Conservation (phyloP, 2,888 invertebrate species). For the Phyllotreta cruciferae region DNA sequence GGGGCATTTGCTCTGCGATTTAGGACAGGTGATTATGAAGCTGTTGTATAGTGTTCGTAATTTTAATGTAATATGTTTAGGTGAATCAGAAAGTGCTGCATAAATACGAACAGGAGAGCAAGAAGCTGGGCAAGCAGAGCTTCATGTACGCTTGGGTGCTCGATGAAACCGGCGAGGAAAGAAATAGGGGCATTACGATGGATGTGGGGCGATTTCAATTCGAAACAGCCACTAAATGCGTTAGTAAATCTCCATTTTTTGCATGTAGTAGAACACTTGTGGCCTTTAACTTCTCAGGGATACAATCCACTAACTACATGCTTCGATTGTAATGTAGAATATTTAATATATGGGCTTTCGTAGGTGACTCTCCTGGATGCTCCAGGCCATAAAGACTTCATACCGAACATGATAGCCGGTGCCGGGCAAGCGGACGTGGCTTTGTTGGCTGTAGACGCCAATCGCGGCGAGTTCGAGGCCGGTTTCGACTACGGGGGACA, state of each 20-base stretch:
- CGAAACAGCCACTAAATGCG: slow-evolving; percentile 80
- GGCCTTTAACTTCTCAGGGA: no score
- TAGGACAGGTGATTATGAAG: slow-evolving; percentile 70
- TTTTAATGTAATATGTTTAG: slow-evolving; percentile 43
- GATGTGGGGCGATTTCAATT: slow-evolving; percentile 94
- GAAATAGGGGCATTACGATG: slow-evolving; percentile 97
- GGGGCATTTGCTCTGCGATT: slow-evolving; percentile 88
- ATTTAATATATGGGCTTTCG: no score
- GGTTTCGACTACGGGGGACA: slow-evolving; percentile 98
- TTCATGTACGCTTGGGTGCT: slow-evolving; percentile 99
- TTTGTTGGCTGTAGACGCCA: slow-evolving; percentile 94
- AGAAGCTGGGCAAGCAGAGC: slow-evolving; percentile 96
- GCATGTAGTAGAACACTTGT: not conserved
- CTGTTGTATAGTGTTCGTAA: not conserved
- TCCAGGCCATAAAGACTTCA: slow-evolving; percentile 99
- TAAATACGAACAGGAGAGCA: slow-evolving; percentile 97
- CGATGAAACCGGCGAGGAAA: slow-evolving; percentile 98
- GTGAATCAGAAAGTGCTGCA: slow-evolving; percentile 88
- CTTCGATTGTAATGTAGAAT: no score
- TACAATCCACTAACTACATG: no score
- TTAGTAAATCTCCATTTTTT: slow-evolving; percentile 31
- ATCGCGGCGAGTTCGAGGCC: slow-evolving; percentile 97
- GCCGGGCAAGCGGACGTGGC: slow-evolving; percentile 99
- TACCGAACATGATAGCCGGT: slow-evolving; percentile 99
- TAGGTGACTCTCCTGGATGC: slow-evolving; percentile 89